phyloP scores from a whole-genome alignment of 2,797 vertebrate species.

The Sebastolobus altivelis region DNA sequence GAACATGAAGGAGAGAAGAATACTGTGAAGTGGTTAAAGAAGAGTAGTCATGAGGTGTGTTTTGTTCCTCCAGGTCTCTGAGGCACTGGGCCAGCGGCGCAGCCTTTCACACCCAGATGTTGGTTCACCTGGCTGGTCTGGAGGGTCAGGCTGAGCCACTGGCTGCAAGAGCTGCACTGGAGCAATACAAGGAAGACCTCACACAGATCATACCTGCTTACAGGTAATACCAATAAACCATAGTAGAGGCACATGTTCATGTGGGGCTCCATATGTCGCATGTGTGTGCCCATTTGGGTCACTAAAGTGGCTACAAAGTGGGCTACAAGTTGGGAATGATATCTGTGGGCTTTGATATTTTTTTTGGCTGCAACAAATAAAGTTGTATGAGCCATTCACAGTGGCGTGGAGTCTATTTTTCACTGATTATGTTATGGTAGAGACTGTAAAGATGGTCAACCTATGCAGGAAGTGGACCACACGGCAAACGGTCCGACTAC shows the following conservation, averaged over 20 bases:
- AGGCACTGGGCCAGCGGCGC: constrained; percentile 81
- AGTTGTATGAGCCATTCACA: not conserved
- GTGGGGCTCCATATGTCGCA: not conserved
- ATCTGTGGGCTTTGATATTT: no score
- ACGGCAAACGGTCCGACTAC: not conserved
- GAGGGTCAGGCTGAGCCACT: constrained; percentile 64
- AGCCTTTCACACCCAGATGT: constrained; percentile 79
- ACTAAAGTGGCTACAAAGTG: not conserved
- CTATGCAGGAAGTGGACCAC: not conserved
- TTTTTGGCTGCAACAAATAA: not conserved
- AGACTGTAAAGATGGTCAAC: not conserved
- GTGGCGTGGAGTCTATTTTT: not conserved
- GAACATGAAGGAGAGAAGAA: not conserved
- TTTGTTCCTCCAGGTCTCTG: constrained; percentile 65
- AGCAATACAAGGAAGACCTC: constrained; percentile 77
- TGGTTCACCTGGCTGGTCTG: constrained; percentile 75
- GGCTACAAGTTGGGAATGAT: no score
- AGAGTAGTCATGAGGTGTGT: not conserved
- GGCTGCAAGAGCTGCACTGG: constrained; percentile 69
- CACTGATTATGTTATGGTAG: not conserved
- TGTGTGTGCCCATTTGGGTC: not conserved
- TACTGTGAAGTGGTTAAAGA: rapidly evolving
- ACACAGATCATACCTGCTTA: constrained; percentile 73
- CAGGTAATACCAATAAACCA: constrained; percentile 56
- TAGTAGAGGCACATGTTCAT: no score